phyloP scores from a whole-genome alignment of 2,113 vertebrate species.

The Rhinopomastus cyanomelas region DNA sequence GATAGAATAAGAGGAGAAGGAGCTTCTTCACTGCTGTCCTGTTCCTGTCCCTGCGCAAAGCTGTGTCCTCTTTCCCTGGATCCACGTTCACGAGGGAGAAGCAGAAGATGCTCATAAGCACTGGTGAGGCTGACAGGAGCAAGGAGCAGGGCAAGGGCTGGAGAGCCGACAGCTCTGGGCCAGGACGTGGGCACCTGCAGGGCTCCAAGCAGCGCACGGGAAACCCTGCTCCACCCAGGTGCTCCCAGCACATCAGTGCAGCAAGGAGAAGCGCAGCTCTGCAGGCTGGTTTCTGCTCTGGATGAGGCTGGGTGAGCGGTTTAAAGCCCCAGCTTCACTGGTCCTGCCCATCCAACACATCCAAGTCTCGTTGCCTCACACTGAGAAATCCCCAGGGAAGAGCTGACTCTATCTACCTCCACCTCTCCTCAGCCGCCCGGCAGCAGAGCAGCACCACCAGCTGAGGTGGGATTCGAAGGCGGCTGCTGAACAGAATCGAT shows the following conservation, averaged over 20 bases:
- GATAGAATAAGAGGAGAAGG: neutral
- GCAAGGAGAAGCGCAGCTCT: neutral
- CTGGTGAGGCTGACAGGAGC: neutral
- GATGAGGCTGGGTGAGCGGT: neutral
- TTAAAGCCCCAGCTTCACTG: neutral
- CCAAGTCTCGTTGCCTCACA: neutral
- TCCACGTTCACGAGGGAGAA: neutral
- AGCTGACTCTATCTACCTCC: neutral
- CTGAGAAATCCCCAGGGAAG: neutral
- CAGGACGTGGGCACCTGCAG: fast-evolving
- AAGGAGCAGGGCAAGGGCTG: neutral
- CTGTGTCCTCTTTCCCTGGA: neutral
- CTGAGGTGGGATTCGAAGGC: neutral
- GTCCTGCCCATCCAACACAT: neutral
- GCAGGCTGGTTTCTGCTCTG: neutral
- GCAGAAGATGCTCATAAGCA: neutral
- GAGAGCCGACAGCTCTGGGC: neutral
- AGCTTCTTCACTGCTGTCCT: neutral
- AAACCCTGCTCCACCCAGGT: neutral
- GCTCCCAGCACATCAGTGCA: neutral
- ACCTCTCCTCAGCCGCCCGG: neutral
- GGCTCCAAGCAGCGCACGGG: fast-evolving
- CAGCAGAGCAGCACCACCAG: neutral
- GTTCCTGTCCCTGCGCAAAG: neutral
- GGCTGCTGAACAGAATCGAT: neutral